These are phyloP conservation scores for Emydocephalus ijimae DNA, from an alignment of 2,113 vertebrate species.

Conservation along the genomic window DNA sequence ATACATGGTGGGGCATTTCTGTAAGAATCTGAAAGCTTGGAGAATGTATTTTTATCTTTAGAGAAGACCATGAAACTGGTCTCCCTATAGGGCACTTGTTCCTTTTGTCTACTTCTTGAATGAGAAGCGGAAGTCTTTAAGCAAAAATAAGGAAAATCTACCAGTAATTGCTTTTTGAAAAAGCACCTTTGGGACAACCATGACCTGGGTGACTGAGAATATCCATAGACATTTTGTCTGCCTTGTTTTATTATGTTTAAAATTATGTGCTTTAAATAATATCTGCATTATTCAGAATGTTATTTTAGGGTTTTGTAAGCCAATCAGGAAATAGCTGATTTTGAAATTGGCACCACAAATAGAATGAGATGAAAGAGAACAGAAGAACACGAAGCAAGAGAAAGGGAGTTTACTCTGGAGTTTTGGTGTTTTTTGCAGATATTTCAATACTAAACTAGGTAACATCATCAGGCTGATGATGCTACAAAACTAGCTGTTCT, in stretches of 20 bases:
- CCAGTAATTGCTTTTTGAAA: too few species aligned
- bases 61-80: not conserved
- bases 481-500: not conserved
- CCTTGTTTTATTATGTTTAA: not conserved
- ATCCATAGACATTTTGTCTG: too few species aligned
- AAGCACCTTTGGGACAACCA: not conserved
- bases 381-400: not conserved
- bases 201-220: too few species aligned
- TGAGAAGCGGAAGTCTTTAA: not conserved
- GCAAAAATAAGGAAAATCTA: not conserved
- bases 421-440: not conserved
- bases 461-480: not conserved
- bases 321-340: not conserved
- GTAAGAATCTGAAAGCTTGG: not conserved
- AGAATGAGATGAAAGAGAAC: not conserved
- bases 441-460: not conserved
- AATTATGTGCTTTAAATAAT: not conserved
- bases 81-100: not conserved
- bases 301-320: not conserved
- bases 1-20: not conserved
- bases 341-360: not conserved
- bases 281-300: not conserved
- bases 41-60: not conserved
- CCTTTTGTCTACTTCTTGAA: not conserved
- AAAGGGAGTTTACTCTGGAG: not conserved